Base-by-base conservation (phyloP, 2,113 vertebrate genomes). In the Oreotragus oreotragus region DNA sequence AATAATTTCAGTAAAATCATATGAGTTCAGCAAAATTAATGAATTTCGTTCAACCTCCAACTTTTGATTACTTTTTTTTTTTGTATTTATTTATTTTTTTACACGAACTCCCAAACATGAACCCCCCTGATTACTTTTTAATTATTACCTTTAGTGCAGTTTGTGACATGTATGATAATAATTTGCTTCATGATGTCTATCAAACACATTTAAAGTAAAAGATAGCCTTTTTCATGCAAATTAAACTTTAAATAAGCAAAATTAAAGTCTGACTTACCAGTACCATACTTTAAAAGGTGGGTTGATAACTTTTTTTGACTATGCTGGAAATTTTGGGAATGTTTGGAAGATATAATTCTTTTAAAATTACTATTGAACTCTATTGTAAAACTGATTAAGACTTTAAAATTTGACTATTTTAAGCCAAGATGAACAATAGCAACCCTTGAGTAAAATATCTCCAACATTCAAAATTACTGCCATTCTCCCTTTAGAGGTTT, bases 21-120 rank as follows among this genome's bases (percentile, higher is more conserved):
- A 80, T 49, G 30, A 85, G 15, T 97, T 93, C 49, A 88, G 9
- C 91, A 97, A 84, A 94, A 77, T 97, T 95, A 64, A 11, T 81
- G 30, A 90, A 85, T 45, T 43, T 81, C 25, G 77, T 49, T 49
- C 80, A 47, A 27, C 13, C 90, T 88, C 12, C 88, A 51, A 39
- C 19, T 85, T 96, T 93, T 36, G 62, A 27, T 89, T 90, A 49
- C 43, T 77, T 83, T 85, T 96, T 77, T n/a, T n/a, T n/a, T n/a
- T n/a, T n/a, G n/a, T n/a, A n/a, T n/a, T n/a, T n/a, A n/a, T n/a
- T n/a, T n/a, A n/a, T n/a, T n/a, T n/a, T n/a, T n/a, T n/a, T n/a
- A n/a, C n/a, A n/a, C n/a, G n/a, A n/a, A n/a, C n/a, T n/a, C n/a
- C n/a, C n/a, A n/a, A n/a, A n/a, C n/a, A n/a, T n/a, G n/a, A n/a